A percentile compares a stretch with the other conserved stretches of the same genome.
phyloP scores from a whole-genome alignment of 35 echinoderm and acorn worm species.

The Ophiothrix spiculata region DNA sequence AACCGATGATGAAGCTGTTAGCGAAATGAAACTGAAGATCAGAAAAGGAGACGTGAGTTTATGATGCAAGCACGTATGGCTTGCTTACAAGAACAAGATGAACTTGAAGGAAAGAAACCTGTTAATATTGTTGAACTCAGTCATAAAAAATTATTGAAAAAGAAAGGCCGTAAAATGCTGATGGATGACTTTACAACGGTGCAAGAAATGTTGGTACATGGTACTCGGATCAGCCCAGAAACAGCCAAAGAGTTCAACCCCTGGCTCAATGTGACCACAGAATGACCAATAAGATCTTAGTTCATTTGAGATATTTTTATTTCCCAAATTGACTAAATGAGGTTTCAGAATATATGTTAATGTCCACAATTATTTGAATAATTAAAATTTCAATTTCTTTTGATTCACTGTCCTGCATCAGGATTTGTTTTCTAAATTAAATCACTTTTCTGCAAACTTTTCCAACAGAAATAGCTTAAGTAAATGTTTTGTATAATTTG shows the following conservation, averaged over 20 bases:
- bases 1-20: conserved; percentile 97
- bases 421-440: too few relatives aligned
- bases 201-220: conserved; percentile 96
- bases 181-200: conserved; percentile 98
- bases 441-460: too few relatives aligned
- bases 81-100: conserved; percentile 83
- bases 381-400: too few relatives aligned
- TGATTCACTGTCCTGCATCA: too few relatives aligned
- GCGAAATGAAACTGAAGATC: conserved; percentile 96
- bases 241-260: conserved; percentile 89
- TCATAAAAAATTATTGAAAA: conserved; percentile 87
- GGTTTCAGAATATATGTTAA: too few relatives aligned
- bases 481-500: too few relatives aligned
- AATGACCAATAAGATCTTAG: conserved; percentile 29
- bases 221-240: conserved; percentile 82
- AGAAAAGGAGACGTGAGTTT: conserved; percentile 75
- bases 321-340: not conserved
- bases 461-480: too few relatives aligned
- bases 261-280: conserved; percentile 93
- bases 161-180: conserved; percentile 75
- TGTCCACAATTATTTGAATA: too few relatives aligned
- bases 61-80: conserved; percentile 93
- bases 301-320: not conserved
- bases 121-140: conserved; percentile 94
- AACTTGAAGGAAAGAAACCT: conserved; percentile 66